Percentiles rank a stretch among this genome's conserved stretches.
phyloP scores from a whole-genome alignment of 1,140 invertebrate genomes.

The Mycetomoellerius zeteki region DNA sequence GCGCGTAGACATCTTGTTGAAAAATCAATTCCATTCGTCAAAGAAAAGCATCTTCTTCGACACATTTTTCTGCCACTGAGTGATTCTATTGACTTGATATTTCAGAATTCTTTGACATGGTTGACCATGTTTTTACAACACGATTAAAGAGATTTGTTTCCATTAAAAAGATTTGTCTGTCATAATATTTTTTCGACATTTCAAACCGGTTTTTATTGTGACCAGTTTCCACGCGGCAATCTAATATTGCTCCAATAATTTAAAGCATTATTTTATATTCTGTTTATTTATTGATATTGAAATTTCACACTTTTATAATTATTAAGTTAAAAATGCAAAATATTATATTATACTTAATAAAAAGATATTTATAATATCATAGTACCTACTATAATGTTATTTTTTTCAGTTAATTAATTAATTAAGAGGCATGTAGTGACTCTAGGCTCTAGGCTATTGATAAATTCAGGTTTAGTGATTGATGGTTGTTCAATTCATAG shows the following conservation, averaged over 20 bases:
- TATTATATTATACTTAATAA: neutral
- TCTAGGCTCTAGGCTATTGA: neutral
- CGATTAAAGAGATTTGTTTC: slow-evolving; percentile 2
- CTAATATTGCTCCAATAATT: neutral
- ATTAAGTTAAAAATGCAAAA: slow-evolving; percentile 1
- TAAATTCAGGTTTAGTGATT: neutral
- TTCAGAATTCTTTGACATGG: neutral
- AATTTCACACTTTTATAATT: neutral
- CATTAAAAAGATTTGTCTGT: neutral
- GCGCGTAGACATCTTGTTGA: slow-evolving; percentile 60
- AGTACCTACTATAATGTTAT: neutral
- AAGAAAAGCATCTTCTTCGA: slow-evolving; percentile 20
- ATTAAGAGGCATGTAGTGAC: neutral
- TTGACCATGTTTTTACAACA: neutral
- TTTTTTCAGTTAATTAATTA: neutral
- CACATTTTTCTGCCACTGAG: neutral
- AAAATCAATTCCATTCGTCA: slow-evolving; percentile 61
- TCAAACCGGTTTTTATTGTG: slow-evolving; percentile 9
- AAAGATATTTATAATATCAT: neutral
- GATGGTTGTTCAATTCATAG: neutral
- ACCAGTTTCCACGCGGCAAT: neutral
- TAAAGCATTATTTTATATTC: neutral
- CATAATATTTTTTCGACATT: neutral
- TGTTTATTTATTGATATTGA: neutral
- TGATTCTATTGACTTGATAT: slow-evolving; percentile 5